Base-by-base conservation (phyloP, 2,797 vertebrate genomes). In the Oophaga sylvatica region DNA sequence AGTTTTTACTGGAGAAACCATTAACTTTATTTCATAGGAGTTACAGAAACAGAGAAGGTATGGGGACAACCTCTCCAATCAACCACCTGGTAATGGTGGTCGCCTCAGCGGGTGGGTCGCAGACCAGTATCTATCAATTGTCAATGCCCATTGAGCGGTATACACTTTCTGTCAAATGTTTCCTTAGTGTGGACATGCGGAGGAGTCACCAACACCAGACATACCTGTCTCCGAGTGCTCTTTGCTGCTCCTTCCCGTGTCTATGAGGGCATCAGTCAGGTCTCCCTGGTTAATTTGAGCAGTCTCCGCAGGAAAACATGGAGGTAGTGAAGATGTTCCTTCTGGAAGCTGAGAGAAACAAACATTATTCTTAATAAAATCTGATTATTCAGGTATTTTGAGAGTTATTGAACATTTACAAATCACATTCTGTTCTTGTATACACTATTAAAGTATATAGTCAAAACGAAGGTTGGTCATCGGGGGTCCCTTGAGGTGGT, bases 251-350 rank as follows among this genome's bases (percentile, higher is more conserved):
- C 94, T 96, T 85, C 97, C 97, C 0, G 96, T 95, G 93, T 98
- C 97, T 63, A 97, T 96, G 92, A 98, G 95, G 90, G 97, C 97
- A 29, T 98, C 97, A 0, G 97, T 94, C 84, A 98, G 93, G 91
- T 98, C 97, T 8, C 94, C 95, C 91, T 98, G 97, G 94, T 98
- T 98, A 91, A 98, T 98, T 90, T 97, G 96, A 7, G 97, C 96
- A 0, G 96, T 96, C 93, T 98, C 97, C 56, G 96, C 97, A 0
- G 96, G 96, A 26, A 95, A 96, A 85, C 95, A 97, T 0, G 95
- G 92, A 1, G 95, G 95, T 90, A 96, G 80, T 26, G 93, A 93
- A 22, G 95, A 95, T 0, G 96, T 95, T 88, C 93, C 96, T 92
- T 98, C 97, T 0, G 93, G 92, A 60, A 93, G 89, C 93, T 94